These are phyloP conservation scores for Numenius arquata DNA, from an alignment of 2,113 vertebrate species.

Conservation along the genomic window DNA sequence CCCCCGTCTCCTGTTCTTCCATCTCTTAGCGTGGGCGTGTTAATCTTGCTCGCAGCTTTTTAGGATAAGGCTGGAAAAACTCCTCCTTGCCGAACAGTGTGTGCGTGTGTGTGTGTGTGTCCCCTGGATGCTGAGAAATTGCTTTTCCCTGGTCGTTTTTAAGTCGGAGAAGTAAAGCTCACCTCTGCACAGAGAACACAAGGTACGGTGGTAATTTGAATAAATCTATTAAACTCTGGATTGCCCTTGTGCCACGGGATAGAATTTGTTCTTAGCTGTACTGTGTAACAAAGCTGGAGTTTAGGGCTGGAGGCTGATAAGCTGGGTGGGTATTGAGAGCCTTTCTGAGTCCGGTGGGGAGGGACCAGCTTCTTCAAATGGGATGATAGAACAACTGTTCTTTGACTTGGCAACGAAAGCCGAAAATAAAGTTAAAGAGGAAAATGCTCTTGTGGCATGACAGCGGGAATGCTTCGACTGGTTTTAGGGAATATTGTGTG, in stretches of 20 bases:
- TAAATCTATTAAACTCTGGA: neutral
- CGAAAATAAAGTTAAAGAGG: neutral
- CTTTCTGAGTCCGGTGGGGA: neutral
- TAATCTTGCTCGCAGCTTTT: neutral
- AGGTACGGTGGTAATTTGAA: neutral
- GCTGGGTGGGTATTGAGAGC: neutral
- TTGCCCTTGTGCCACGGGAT: neutral
- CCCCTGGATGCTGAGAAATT: neutral
- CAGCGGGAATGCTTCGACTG: neutral
- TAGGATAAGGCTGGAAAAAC: neutral
- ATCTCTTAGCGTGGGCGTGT: neutral
- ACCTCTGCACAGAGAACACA: neutral
- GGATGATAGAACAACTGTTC: neutral
- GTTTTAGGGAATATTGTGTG: neutral
- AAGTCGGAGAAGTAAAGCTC: neutral
- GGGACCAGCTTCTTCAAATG: neutral
- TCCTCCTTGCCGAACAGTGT: neutral
- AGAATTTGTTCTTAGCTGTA: neutral
- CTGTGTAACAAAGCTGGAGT: neutral
- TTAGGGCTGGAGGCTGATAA: neutral
- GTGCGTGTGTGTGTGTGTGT: neutral
- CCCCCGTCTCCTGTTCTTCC: neutral
- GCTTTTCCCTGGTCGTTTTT: neutral
- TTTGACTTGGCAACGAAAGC: neutral
- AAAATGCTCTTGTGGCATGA: neutral